Evolutionary conservation across 2,888 invertebrate species (phyloP).

Genomic region (Prenolepis imparis): DNA sequence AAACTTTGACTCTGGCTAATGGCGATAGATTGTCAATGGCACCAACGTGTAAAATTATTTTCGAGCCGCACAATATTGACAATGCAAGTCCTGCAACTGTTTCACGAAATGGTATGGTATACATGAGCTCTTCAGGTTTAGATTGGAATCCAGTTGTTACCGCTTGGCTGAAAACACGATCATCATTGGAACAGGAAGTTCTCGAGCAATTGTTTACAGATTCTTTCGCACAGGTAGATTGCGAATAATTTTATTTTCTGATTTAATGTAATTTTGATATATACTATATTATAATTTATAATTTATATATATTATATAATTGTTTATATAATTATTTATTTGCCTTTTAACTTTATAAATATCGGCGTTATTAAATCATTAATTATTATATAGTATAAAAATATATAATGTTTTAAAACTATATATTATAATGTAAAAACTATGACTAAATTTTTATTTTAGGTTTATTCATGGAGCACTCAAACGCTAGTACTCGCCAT

Average conservation of each 20-base stretch:
- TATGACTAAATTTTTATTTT: conserved; percentile 84
- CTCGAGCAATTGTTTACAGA: conserved; percentile 87
- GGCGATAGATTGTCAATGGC: conserved; percentile 98
- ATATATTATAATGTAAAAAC: background rate
- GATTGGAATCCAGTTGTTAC: conserved; percentile 96
- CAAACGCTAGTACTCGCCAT: conserved; percentile 94
- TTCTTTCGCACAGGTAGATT: conserved; percentile 86
- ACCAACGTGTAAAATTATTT: conserved; percentile 97
- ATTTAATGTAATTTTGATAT: background rate
- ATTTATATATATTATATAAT: background rate
- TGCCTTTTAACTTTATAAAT: conserved; percentile 1
- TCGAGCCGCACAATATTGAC: conserved; percentile 98
- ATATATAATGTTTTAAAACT: background rate
- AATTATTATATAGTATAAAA: conserved; percentile 10
- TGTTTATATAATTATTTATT: too few relatives aligned
- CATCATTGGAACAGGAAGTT: conserved; percentile 88
- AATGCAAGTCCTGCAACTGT: conserved; percentile 99
- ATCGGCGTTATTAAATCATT: background rate
- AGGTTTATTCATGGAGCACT: conserved; percentile 93
- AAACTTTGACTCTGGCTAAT: conserved; percentile 97
- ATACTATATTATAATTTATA: background rate
- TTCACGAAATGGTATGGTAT: conserved; percentile 97
- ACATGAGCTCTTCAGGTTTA: conserved; percentile 98
- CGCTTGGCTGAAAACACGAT: conserved; percentile 93
- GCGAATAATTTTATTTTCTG: background rate